Percentiles rank a stretch among this genome's conserved stretches.
phyloP scores from a whole-genome alignment of 2,797 vertebrate species.

The Enteromius argenteus region DNA sequence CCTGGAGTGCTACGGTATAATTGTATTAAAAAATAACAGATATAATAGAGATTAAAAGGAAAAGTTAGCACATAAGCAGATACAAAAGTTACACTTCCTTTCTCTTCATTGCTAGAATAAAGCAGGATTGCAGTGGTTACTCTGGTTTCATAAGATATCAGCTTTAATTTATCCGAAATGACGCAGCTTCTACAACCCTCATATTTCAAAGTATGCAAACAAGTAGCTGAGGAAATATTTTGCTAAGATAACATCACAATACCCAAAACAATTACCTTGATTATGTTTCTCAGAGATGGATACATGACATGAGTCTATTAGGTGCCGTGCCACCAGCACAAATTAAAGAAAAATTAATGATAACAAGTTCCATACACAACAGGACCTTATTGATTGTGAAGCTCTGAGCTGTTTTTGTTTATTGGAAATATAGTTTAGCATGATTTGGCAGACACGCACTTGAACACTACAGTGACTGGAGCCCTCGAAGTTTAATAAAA shows the following conservation, averaged over 20 bases:
- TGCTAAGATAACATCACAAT: neutral
- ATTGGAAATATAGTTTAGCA: slow-evolving; percentile 16
- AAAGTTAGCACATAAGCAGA: neutral
- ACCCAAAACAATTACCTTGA: slow-evolving; percentile 13
- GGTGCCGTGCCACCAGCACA: neutral
- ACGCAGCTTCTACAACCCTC: slow-evolving; percentile 3
- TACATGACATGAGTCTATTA: slow-evolving; percentile 17
- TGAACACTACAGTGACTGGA: slow-evolving; percentile 4
- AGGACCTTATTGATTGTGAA: neutral
- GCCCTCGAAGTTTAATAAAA: neutral
- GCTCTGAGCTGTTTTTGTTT: slow-evolving; percentile 25
- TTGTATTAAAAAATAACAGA: neutral
- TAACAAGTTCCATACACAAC: neutral
- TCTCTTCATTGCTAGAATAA: neutral
- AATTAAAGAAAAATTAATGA: neutral
- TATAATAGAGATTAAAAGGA: neutral
- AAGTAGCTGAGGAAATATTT: neutral
- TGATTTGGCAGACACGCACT: slow-evolving; percentile 28
- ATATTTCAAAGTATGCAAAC: neutral
- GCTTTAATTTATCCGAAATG: slow-evolving; percentile 5
- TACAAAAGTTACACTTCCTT: neutral
- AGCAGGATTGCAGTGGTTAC: neutral
- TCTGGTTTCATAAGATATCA: slow-evolving; percentile 10
- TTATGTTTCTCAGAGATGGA: slow-evolving; percentile 21
- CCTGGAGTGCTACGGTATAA: neutral